These are phyloP conservation scores for Sesia apiformis DNA, from an alignment of 2,888 invertebrate species.

Conservation along the genomic window DNA sequence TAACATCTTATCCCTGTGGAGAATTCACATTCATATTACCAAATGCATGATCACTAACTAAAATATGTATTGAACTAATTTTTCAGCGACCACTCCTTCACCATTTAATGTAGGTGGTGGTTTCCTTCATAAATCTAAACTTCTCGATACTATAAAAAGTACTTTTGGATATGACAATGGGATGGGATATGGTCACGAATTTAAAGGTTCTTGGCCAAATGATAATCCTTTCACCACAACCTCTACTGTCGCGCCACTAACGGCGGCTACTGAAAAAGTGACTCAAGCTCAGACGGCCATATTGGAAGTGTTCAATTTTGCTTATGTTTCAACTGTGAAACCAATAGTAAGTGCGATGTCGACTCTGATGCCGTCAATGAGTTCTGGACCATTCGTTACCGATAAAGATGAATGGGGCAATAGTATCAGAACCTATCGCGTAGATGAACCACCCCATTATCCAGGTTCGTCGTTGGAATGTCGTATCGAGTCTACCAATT, in stretches of 20 bases:
- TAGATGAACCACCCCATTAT: conserved; percentile 69
- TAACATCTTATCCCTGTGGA: neutral
- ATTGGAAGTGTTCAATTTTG: conserved; percentile 70
- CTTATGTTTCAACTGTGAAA: conserved; percentile 64
- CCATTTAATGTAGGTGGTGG: conserved; percentile 63
- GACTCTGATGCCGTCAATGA: conserved; percentile 41
- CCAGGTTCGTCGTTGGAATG: conserved; percentile 72
- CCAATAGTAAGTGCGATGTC: conserved; percentile 57
- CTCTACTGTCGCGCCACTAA: conserved; percentile 55
- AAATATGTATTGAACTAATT: conserved; percentile 48
- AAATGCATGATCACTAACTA: conserved; percentile 49
- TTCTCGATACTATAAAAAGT: conserved; percentile 66
- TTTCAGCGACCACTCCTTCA: conserved; percentile 66
- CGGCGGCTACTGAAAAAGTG: conserved; percentile 58
- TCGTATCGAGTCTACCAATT: conserved; percentile 42
- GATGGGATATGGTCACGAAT: conserved; percentile 50
- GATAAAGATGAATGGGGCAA: conserved; percentile 66
- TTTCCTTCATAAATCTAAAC: conserved; percentile 61
- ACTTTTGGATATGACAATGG: conserved; percentile 63
- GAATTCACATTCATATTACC: conserved; percentile 23
- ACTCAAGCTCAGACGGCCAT: conserved; percentile 67
- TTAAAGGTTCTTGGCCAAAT: conserved; percentile 62
- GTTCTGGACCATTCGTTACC: conserved; percentile 43
- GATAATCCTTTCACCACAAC: conserved; percentile 69
- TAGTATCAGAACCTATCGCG: conserved; percentile 66